These are phyloP conservation scores for Esox lucius DNA, from an alignment of 2,797 vertebrate genomes.

Conservation along the genomic window DNA sequence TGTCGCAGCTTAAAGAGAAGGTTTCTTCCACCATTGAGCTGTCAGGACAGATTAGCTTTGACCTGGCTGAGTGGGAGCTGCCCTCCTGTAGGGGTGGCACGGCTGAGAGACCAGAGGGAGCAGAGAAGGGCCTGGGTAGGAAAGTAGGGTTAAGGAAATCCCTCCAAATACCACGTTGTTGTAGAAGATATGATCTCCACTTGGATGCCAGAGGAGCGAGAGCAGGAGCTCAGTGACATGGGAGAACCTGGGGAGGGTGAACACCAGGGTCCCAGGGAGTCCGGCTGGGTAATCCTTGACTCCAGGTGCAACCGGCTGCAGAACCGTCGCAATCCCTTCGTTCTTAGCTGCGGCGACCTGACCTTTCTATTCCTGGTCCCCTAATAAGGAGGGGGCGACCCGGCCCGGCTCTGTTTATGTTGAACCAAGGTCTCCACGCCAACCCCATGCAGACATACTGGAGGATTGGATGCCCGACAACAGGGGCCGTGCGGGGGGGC, in stretches of 20 bases:
- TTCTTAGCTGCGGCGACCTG: conserved; percentile 50
- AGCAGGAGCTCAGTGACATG: conserved; percentile 32
- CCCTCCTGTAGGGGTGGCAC: too few relatives aligned
- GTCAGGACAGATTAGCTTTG: too few relatives aligned
- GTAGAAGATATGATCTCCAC: not conserved
- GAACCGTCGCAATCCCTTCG: conserved; percentile 56
- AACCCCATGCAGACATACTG: conserved; percentile 59
- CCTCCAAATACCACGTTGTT: not conserved
- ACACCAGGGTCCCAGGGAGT: not conserved
- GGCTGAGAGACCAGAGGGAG: too few relatives aligned
- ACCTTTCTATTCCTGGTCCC: conserved; percentile 74
- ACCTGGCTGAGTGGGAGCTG: too few relatives aligned
- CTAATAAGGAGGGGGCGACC: conserved; percentile 70
- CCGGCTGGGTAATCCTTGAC: conserved; percentile 44
- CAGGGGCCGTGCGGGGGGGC: conserved; percentile 17
- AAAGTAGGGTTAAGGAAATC: too few relatives aligned
- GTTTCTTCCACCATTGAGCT: too few relatives aligned
- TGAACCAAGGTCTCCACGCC: conserved; percentile 67
- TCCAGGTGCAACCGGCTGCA: conserved; percentile 55
- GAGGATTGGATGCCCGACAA: conserved; percentile 58
- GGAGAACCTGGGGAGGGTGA: not conserved
- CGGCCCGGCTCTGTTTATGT: conserved; percentile 71
- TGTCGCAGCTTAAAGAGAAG: too few relatives aligned
- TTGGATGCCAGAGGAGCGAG: not conserved
- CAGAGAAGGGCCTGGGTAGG: too few relatives aligned